Evolutionary conservation across 2,797 vertebrate species (phyloP).

Genomic region (Psittacula derbiana): DNA sequence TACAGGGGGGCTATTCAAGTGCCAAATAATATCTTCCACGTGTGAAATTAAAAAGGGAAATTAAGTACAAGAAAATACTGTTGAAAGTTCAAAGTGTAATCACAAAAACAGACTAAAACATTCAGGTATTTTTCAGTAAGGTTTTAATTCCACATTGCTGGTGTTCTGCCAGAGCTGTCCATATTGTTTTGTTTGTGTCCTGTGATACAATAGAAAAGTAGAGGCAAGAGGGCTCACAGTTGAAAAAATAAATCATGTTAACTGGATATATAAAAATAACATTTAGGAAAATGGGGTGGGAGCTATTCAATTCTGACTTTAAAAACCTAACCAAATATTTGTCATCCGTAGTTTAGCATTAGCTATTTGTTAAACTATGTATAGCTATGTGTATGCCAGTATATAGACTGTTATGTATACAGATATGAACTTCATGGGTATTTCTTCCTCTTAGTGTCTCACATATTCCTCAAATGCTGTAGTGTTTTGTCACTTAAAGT

Average conservation of each 20-base stretch:
- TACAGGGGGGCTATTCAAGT: neutral
- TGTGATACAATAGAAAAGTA: neutral
- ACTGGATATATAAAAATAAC: neutral
- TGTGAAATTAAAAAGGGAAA: neutral
- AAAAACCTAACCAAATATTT: neutral
- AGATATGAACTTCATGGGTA: neutral
- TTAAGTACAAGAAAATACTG: neutral
- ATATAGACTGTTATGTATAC: neutral
- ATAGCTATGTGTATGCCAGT: neutral
- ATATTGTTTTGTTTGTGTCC: neutral
- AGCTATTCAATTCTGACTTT: neutral
- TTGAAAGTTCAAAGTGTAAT: neutral
- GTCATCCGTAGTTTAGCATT: neutral
- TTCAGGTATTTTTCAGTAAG: neutral
- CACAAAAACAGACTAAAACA: neutral
- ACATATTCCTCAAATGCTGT: neutral
- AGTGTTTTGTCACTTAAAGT: neutral
- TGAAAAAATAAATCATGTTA: neutral
- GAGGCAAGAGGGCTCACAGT: neutral
- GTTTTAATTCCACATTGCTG: neutral
- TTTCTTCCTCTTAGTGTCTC: neutral
- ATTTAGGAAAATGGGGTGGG: neutral
- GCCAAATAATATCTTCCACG: neutral
- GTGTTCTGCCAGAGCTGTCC: neutral
- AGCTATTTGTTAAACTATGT: neutral